Percentiles rank a stretch among this genome's conserved stretches.
These are phyloP conservation scores for Morpho helenor DNA, from an alignment of 2,888 invertebrate species.

Conservation along the genomic window DNA sequence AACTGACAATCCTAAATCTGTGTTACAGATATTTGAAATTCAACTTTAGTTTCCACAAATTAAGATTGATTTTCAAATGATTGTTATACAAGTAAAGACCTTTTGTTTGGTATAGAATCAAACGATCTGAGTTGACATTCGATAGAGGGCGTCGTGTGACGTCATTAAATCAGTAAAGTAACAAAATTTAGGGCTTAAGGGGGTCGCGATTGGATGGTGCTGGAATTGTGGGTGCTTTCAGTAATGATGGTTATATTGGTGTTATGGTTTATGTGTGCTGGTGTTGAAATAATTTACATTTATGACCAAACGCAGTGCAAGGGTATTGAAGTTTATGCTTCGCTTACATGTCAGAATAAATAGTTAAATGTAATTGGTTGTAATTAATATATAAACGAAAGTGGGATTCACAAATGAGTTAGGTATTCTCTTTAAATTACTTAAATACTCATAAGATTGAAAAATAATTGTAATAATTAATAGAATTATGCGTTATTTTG, in stretches of 20 bases:
- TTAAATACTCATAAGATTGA: no score
- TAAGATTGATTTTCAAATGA: constrained; percentile 27
- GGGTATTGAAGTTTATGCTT: no score
- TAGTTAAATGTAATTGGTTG: no score
- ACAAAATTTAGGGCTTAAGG: constrained; percentile 68
- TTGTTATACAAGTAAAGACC: constrained; percentile 18
- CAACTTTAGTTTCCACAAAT: accelerated
- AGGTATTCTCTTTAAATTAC: no score
- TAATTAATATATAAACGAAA: no score
- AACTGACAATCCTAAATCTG: constrained; percentile 28
- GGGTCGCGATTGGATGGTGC: constrained; percentile 47
- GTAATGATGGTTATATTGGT: constrained; percentile 1
- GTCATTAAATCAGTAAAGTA: constrained; percentile 77
- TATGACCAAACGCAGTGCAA: no score
- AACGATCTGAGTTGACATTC: constrained; percentile 74
- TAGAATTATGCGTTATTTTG: no score
- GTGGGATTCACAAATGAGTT: no score
- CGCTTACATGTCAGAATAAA: no score
- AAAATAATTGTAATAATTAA: no score
- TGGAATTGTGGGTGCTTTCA: constrained; percentile 16
- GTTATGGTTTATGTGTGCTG: constrained; percentile 2
- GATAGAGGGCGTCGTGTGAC: constrained; percentile 74
- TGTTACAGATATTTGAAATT: constrained; percentile 13
- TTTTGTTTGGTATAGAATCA: constrained; percentile 19
- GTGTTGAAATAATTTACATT: constrained; percentile 7